phyloP scores from a whole-genome alignment of 2,888 invertebrate species.

The Acheta domesticus region DNA sequence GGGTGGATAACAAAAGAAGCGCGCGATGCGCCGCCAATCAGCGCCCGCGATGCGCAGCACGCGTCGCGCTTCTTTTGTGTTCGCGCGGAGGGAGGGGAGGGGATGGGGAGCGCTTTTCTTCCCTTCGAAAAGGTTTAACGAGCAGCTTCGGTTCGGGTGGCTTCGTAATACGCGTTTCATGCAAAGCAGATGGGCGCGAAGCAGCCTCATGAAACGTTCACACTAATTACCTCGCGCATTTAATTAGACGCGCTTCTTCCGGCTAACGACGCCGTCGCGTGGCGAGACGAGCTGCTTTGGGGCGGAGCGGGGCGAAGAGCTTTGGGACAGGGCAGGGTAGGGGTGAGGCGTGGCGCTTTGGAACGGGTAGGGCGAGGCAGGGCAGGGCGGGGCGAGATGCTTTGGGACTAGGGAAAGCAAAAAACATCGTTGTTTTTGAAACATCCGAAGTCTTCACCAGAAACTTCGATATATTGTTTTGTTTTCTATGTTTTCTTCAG shows the following conservation, averaged over 20 bases:
- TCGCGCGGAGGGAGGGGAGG: too few relatives aligned
- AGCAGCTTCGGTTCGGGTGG: neutral
- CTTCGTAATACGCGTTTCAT: neutral
- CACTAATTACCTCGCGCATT: conserved; percentile 7
- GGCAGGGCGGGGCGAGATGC: too few relatives aligned
- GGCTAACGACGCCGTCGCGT: neutral
- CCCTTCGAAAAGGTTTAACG: conserved; percentile 18
- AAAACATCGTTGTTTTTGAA: too few relatives aligned
- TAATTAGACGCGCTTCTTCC: neutral
- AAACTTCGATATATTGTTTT: too few relatives aligned
- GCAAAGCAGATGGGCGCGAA: neutral
- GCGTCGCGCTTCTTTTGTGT: too few relatives aligned
- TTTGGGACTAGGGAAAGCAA: too few relatives aligned
- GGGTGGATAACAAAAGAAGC: neutral
- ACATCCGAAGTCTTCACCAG: too few relatives aligned
- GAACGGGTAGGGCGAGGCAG: too few relatives aligned
- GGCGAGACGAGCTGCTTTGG: neutral
- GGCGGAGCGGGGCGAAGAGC: too few relatives aligned
- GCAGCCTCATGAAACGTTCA: neutral
- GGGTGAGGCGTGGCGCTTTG: too few relatives aligned
- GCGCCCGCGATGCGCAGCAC: neutral
- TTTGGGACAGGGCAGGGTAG: too few relatives aligned
- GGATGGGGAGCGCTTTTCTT: neutral
- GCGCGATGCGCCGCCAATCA: neutral
- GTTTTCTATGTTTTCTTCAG: too few relatives aligned